These are phyloP conservation scores for Erynnis tages DNA, from an alignment of 2,888 invertebrate genomes.

Conservation along the genomic window DNA sequence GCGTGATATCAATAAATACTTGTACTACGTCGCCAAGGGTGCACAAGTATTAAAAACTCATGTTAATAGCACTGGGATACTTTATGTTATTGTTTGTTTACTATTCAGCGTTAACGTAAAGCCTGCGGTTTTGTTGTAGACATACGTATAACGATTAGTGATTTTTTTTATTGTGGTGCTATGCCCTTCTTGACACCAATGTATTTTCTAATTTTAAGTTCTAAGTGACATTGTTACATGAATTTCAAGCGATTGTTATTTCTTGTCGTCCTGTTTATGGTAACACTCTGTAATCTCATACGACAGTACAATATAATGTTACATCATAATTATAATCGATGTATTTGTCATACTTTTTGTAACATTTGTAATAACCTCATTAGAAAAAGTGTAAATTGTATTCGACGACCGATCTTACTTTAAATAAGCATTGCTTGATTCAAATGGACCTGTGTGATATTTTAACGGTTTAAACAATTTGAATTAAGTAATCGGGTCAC, in stretches of 20 bases:
- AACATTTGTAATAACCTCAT: constrained; percentile 12
- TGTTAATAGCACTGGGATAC: constrained; percentile 42
- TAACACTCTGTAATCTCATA: constrained; percentile 15
- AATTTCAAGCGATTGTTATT: constrained; percentile 17
- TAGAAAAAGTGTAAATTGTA: background rate
- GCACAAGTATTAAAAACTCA: constrained; percentile 60
- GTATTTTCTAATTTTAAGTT: constrained; percentile 65
- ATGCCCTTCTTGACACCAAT: constrained; percentile 64
- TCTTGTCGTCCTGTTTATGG: constrained; percentile 12
- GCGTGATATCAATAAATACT: constrained; percentile 20
- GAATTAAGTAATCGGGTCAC: background rate
- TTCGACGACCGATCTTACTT: background rate
- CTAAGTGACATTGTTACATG: constrained; percentile 51
- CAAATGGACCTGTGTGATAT: constrained; percentile 11
- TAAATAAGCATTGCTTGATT: constrained; percentile 1
- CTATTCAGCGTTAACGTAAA: constrained; percentile 46
- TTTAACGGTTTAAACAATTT: constrained; percentile 12
- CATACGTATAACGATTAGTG: constrained; percentile 56
- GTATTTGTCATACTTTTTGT: constrained; percentile 19
- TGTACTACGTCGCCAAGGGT: constrained; percentile 28
- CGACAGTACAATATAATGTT: constrained; percentile 4
- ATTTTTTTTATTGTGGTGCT: constrained; percentile 66
- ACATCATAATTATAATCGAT: background rate
- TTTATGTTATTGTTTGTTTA: constrained; percentile 40
- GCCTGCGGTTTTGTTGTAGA: constrained; percentile 52